Evolutionary conservation across 2,797 vertebrate species (phyloP), one percentile per base, ranked within the genome.

Genomic region (Myioborus miniatus): DNA sequence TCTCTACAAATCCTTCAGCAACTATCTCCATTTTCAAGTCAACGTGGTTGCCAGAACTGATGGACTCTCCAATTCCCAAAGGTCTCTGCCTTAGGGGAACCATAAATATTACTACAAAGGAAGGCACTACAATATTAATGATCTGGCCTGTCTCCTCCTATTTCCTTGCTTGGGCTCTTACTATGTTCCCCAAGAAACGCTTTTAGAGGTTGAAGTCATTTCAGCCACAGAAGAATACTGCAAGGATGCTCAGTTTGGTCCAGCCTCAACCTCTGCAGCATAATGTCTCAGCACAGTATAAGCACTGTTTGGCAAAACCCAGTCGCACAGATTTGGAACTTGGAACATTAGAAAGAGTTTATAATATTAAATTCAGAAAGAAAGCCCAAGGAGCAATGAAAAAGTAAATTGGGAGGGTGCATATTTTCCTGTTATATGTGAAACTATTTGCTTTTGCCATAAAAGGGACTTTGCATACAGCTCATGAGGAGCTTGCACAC

Each of bases 391-490:
- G 50, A 93, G 87, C 55, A 79, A 77, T 49, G 80, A 91, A 96
- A 90, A 58, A 70, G 71, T 79, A 85, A 91, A 87, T 44, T 23
- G 60, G 46, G 74, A 74, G 26, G 70, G 59, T 87, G 68, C 41
- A 30, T 69, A 47, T 83, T 82, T 91, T 71, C 52, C 43, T 19
- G 30, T 47, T 84, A 30, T 24, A 81, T 37, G 65, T 39, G 84
- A 89, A 94, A 87, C 65, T 62, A 93, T 91, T 97, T 89, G 88
- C 87, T 87, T 83, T 87, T 90, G 79, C 93, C 90, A 89, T 95
- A 96, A 94, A 95, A 94, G 93, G 81, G 59, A 53, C 83, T 95
- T 72, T 69, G 60, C 70, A 43, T 62, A 79, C 11, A 93, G 81
- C 70, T 68, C 67, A 15, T 15, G 36, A 93, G 72, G 60, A 92